A percentile compares a stretch with the other conserved stretches of the same genome.
Evolutionary conservation across 2,888 invertebrate genomes (phyloP).

Genomic region (Himalopsyche japonica): DNA sequence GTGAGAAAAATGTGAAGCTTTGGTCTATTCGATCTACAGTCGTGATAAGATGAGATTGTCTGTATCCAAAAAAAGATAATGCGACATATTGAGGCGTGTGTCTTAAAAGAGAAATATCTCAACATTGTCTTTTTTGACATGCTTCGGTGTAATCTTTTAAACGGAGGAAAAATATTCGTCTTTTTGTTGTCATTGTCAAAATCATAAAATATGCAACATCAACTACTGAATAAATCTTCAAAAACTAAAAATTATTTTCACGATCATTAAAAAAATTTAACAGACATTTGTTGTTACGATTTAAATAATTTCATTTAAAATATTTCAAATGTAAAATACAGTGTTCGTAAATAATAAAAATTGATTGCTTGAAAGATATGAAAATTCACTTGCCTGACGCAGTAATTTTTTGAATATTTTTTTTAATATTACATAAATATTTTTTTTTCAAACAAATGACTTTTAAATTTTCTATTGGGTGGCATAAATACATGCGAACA

Average conservation of each 20-base stretch:
- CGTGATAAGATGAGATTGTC: slow-evolving; percentile 27
- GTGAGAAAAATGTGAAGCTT: not conserved
- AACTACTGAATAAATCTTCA: not conserved
- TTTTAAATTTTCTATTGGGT: too few species aligned
- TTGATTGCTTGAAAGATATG: too few species aligned
- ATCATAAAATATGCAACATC: not conserved
- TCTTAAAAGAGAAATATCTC: slow-evolving; percentile 24
- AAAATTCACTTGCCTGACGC: too few species aligned
- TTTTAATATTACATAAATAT: too few species aligned
- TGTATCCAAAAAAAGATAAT: slow-evolving; percentile 29
- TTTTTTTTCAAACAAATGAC: too few species aligned
- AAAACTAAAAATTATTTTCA: not conserved
- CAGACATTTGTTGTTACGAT: too few species aligned
- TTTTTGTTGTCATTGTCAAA: not conserved
- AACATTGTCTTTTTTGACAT: slow-evolving; percentile 34
- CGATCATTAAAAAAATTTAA: too few species aligned
- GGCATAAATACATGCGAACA: too few species aligned
- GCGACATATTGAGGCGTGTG: slow-evolving; percentile 37
- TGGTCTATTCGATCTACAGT: slow-evolving; percentile 11
- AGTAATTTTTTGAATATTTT: too few species aligned
- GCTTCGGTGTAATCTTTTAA: slow-evolving; percentile 33
- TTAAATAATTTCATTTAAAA: too few species aligned
- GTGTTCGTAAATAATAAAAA: too few species aligned
- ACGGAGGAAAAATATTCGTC: slow-evolving; percentile 14
- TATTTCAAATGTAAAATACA: too few species aligned